Conservation (phyloP, 2,888 invertebrate genomes). For the Agrilus cyanescens region DNA sequence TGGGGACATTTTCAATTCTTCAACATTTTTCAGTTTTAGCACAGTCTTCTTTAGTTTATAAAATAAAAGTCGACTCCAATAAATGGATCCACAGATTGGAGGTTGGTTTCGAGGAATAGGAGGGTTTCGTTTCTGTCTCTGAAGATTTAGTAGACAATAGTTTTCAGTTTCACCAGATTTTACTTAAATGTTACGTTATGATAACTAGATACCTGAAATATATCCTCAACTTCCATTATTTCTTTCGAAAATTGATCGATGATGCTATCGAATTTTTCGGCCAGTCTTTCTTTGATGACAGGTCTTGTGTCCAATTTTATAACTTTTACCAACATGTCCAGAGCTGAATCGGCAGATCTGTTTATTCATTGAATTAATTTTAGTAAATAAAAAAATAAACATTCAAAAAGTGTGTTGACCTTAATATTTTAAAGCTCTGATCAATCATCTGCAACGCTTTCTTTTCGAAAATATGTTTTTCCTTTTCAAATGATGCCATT, state of each 20-base stretch:
- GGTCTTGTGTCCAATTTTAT: slow-evolving; percentile 65
- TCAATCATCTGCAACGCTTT: slow-evolving; percentile 80
- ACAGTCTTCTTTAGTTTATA: slow-evolving; percentile 69
- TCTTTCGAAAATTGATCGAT: slow-evolving; percentile 78
- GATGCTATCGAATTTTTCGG: slow-evolving; percentile 73
- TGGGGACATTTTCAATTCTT: slow-evolving; percentile 60
- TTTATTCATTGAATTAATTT: neutral
- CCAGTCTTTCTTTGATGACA: slow-evolving; percentile 58
- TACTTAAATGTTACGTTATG: slow-evolving; percentile 1
- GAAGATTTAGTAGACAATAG: slow-evolving; percentile 7
- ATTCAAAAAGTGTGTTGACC: slow-evolving; percentile 31
- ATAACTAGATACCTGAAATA: slow-evolving; percentile 53
- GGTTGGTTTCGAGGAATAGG: slow-evolving; percentile 66
- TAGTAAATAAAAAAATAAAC: neutral
- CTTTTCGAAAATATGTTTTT: slow-evolving; percentile 61
- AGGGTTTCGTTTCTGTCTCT: slow-evolving; percentile 51
- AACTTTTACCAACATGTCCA: slow-evolving; percentile 69
- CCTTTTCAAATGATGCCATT: slow-evolving; percentile 63
- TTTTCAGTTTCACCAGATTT: neutral
- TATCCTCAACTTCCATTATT: slow-evolving; percentile 57
- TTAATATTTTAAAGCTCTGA: slow-evolving; percentile 68
- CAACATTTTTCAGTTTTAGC: slow-evolving; percentile 63
- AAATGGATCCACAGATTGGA: slow-evolving; percentile 71
- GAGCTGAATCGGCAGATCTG: slow-evolving; percentile 70
- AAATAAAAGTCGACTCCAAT: slow-evolving; percentile 73